phyloP scores from a whole-genome alignment of 2,888 invertebrate genomes.

The Hypomecis punctinalis region DNA sequence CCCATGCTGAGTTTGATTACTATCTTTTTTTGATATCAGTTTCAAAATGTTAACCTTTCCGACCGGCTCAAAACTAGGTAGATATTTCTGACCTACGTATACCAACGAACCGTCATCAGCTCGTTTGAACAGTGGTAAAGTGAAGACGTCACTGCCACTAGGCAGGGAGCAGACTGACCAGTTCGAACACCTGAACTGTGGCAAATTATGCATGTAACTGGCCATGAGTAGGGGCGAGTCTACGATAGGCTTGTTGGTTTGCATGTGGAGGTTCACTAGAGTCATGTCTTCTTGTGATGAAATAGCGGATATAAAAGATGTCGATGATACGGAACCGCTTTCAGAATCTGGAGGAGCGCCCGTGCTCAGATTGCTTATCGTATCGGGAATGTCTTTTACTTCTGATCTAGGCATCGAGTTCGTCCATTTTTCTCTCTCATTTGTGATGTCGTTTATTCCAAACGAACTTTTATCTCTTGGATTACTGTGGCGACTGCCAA shows the following conservation, averaged over 20 bases:
- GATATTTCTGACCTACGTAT: constrained; percentile 87
- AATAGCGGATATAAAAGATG: constrained; percentile 94
- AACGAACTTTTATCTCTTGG: constrained; percentile 84
- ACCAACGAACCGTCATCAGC: constrained; percentile 90
- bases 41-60: constrained; percentile 73
- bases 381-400: constrained; percentile 67
- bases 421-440: constrained; percentile 69
- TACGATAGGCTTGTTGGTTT: constrained; percentile 95
- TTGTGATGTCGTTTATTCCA: constrained; percentile 75
- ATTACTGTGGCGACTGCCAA: constrained; percentile 78
- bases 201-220: constrained; percentile 96
- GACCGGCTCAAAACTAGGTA: constrained; percentile 72
- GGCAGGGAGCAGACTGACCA: constrained; percentile 91
- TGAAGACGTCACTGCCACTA: constrained; percentile 90
- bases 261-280: constrained; percentile 96
- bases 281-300: constrained; percentile 97
- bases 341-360: constrained; percentile 88
- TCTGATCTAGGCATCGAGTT: constrained; percentile 71
- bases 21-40: constrained; percentile 78
- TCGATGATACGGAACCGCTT: constrained; percentile 92
- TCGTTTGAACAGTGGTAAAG: constrained; percentile 91
- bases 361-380: constrained; percentile 73
- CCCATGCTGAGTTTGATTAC: constrained; percentile 71
- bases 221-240: constrained; percentile 98
- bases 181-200: constrained; percentile 91